Percentiles rank a stretch among this genome's conserved stretches.
Conservation (phyloP, 2,797 vertebrate genomes). For the Anisognathus igniventris region DNA sequence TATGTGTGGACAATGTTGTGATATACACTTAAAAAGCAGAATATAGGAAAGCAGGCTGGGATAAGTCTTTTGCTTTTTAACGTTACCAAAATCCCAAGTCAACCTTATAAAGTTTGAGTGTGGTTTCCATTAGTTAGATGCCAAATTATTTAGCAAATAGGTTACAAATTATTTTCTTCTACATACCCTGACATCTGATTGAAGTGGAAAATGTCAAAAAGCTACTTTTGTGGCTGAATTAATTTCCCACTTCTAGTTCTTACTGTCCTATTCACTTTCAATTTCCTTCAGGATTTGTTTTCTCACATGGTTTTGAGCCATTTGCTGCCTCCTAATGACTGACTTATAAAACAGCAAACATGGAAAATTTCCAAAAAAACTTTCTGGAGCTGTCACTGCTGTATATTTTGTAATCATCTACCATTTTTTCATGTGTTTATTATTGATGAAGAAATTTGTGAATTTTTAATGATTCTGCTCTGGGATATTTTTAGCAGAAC, state of each 20-base stretch:
- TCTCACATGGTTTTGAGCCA: slow-evolving; percentile 71
- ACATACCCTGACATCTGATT: neutral
- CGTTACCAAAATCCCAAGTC: neutral
- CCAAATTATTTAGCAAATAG: neutral
- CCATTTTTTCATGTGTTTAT: neutral
- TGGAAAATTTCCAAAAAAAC: slow-evolving; percentile 57
- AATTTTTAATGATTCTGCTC: neutral
- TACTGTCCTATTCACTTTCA: neutral
- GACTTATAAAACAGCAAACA: slow-evolving; percentile 71
- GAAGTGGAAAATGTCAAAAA: slow-evolving; percentile 14
- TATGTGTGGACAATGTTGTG: neutral
- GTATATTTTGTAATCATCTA: neutral
- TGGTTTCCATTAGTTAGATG: neutral
- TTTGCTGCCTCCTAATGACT: slow-evolving; percentile 84
- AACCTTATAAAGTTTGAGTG: neutral
- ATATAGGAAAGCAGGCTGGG: neutral
- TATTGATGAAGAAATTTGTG: neutral
- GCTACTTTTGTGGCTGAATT: slow-evolving; percentile 9
- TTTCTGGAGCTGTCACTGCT: neutral
- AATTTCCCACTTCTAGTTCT: slow-evolving; percentile 27
- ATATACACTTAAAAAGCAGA: neutral
- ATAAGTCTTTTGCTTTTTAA: neutral
- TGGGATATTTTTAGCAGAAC: neutral
- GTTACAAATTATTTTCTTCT: neutral
- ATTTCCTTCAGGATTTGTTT: slow-evolving; percentile 47